Base-by-base conservation (phyloP, 2,113 vertebrate genomes). In the Stigmatopora argus region DNA sequence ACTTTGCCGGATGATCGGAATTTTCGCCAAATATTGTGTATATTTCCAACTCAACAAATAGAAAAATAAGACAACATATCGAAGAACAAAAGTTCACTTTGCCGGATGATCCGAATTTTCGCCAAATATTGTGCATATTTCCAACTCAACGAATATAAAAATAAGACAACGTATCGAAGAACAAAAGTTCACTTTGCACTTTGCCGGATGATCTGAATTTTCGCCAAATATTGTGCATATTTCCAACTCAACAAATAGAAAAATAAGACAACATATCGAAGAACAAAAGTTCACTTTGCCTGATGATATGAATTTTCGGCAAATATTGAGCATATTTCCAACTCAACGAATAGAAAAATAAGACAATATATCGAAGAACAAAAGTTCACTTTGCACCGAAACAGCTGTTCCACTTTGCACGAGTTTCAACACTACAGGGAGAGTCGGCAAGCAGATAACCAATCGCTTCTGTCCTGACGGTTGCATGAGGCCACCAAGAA, bases 401-500 rank as follows among this genome's bases (percentile, higher is more conserved):
- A 58, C 17, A 10, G 34, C 31, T 8, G 23, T 18, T 31, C 26
- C 26, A 31, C 26, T 2, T 31, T 2, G 26, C 26, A 31, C 35
- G 35, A 10, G 38, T 9, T 41, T 41, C 38, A 41, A 1, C 7
- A 41, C 38, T 41, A 1, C 4, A 2, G 38, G 38, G 38, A 31
- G 1, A 31, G 26, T 31, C 26, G 3, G 26, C 26, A 31, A 31
- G 1, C 3, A 31, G 26, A 31, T 31, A 31, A 31, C 26, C 26
- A 31, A 31, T 31, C 26, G 3, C 26, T 31, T 31, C 10, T 59
- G 7, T 38, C 57, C 57, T 38, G 31, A 41, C 34, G n/a, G 34
- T 59, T 11, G 34, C 57, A 63, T 55, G 46, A 58, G 53, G 66
- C 61, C 44, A 13, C 62, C 21, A n/a, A 53, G 19, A 70, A 75